Conservation (phyloP, 1,140 invertebrate species). For the Melitaea cinxia region DNA sequence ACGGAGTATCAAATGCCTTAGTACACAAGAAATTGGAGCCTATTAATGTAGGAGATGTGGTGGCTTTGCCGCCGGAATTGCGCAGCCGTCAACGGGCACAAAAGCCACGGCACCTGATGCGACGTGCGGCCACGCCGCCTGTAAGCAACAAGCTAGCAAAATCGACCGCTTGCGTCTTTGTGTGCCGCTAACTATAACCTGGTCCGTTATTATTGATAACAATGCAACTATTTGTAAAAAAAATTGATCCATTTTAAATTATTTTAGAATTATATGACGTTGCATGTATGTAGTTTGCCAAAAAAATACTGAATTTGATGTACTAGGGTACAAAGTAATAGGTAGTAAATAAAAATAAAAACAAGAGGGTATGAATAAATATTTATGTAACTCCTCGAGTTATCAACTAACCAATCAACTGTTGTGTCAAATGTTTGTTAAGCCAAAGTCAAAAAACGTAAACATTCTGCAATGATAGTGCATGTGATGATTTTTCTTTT, state of each 20-base stretch:
- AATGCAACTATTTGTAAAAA: conserved; percentile 10
- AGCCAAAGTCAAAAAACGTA: conserved; percentile 9
- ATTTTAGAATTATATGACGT: neutral
- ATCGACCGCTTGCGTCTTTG: conserved; percentile 70
- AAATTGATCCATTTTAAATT: neutral
- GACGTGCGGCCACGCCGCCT: conserved; percentile 79
- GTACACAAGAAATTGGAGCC: conserved; percentile 64
- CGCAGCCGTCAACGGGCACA: conserved; percentile 70
- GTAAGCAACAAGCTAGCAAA: conserved; percentile 79
- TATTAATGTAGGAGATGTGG: conserved; percentile 64
- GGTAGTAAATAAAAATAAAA: conserved; percentile 20
- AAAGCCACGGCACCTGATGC: conserved; percentile 62
- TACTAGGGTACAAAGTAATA: too few species aligned
- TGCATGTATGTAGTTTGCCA: conserved; percentile 51
- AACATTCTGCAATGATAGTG: conserved; percentile 56
- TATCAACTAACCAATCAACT: conserved; percentile 8
- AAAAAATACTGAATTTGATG: conserved; percentile 1
- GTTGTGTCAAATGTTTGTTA: conserved; percentile 15
- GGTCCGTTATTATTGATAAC: conserved; percentile 60
- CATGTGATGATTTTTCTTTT: conserved; percentile 66
- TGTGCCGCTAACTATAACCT: conserved; percentile 73
- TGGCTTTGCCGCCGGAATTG: conserved; percentile 68
- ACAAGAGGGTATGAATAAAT: conserved; percentile 11
- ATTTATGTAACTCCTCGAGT: conserved; percentile 3
- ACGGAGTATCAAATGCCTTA: conserved; percentile 43